phyloP scores from a whole-genome alignment of 2,113 vertebrate genomes.

The Burhinus oedicnemus region DNA sequence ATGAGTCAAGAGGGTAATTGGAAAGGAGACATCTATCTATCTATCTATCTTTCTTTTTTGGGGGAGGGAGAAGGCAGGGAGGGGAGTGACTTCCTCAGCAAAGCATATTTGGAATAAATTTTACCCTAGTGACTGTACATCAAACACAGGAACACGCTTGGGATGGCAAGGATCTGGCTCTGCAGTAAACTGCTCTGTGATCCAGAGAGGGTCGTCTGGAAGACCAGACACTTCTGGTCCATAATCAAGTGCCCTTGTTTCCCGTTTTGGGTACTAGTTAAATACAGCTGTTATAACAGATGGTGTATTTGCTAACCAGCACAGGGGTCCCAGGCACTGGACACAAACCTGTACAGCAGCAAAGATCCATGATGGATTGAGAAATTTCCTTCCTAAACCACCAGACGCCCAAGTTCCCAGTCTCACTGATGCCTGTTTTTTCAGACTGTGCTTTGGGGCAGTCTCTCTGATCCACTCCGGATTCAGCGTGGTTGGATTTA shows the following conservation, averaged over 20 bases:
- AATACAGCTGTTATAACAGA: neutral
- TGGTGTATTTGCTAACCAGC: neutral
- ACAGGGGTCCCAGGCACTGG: neutral
- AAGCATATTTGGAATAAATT: neutral
- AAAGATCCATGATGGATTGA: neutral
- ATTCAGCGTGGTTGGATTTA: slow-evolving; percentile 42
- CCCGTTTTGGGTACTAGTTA: neutral
- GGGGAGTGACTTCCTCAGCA: neutral
- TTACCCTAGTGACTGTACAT: slow-evolving; percentile 34
- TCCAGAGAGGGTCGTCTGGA: neutral
- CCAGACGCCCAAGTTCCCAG: neutral
- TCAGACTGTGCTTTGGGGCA: neutral
- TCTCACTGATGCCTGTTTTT: neutral
- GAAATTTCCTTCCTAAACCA: slow-evolving; percentile 17
- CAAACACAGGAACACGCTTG: neutral
- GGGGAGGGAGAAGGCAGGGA: neutral
- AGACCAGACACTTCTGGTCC: neutral
- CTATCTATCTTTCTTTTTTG: neutral
- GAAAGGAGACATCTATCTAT: slow-evolving; percentile 14
- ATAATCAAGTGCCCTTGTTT: neutral
- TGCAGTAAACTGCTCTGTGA: neutral
- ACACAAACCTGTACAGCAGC: neutral
- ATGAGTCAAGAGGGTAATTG: neutral
- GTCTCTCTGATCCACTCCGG: neutral
- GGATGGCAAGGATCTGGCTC: slow-evolving; percentile 27